These are phyloP conservation scores for Pangasianodon hypophthalmus DNA, from an alignment of 2,113 vertebrate species.

Conservation along the genomic window DNA sequence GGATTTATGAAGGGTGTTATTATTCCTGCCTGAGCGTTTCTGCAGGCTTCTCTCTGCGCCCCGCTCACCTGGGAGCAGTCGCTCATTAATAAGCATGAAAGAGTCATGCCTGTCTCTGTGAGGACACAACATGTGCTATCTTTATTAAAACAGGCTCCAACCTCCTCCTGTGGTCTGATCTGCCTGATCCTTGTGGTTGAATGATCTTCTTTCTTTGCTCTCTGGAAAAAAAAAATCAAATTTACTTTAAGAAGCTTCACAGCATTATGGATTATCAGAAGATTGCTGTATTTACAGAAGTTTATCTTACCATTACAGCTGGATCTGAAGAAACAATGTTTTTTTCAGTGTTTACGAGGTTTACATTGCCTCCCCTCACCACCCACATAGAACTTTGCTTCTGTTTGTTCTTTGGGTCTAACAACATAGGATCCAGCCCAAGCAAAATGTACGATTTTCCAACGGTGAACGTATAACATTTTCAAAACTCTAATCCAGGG, in stretches of 20 bases:
- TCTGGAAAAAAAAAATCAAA: neutral
- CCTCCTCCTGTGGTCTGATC: neutral
- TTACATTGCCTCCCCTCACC: neutral
- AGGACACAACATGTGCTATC: slow-evolving; percentile 21
- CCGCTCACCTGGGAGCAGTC: slow-evolving; percentile 22
- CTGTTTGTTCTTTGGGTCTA: neutral
- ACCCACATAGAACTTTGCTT: neutral
- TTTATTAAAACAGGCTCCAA: slow-evolving; percentile 33
- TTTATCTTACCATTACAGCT: neutral
- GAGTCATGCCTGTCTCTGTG: neutral
- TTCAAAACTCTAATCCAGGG: neutral
- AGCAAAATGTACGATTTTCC: neutral
- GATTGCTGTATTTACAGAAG: neutral
- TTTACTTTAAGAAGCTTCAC: neutral
- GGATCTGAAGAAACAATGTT: neutral
- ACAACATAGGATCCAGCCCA: neutral
- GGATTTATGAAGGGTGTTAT: slow-evolving; percentile 48
- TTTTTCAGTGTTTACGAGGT: neutral
- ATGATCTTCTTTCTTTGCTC: neutral
- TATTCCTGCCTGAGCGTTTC: slow-evolving; percentile 40
- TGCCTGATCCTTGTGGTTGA: neutral
- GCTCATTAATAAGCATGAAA: slow-evolving; percentile 51
- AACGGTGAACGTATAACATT: neutral
- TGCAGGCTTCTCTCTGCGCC: slow-evolving; percentile 11
- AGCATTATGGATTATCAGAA: neutral